Evolutionary conservation across 2,797 vertebrate genomes (phyloP), one percentile per base, ranked within the genome.

Genomic region (Avahi laniger): DNA sequence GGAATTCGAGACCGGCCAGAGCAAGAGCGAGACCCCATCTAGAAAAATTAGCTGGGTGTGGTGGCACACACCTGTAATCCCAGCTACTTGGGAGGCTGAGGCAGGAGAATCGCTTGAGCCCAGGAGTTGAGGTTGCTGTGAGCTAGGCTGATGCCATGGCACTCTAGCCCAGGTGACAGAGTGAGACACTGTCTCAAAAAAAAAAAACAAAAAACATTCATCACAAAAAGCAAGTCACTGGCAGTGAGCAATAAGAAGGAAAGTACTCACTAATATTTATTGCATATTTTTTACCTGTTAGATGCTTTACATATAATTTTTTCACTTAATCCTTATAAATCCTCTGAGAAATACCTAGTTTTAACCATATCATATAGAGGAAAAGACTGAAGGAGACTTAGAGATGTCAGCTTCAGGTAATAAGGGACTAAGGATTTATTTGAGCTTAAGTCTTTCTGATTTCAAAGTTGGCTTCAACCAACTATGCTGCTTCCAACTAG

Each of bases 381-480:
- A 79, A 30, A 8, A 93, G 46, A 91, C 54, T 76, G 63, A 82
- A 11, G 38, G 43, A 75, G 4, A 38, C 13, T 83, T 85, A 89
- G 50, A 79, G 13, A 48, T 80, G 57, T 18, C 48, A 80, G 41
- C 12, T 82, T 86, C 57, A 61, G n/a, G 17, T 86, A 57, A 52
- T 65, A 91, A 75, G 38, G 14, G 10, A 43, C 35, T 5, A 61
- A 61, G 24, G 33, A 41, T 67, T 2, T 89, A 41, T 95, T 86
- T 90, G 52, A 94, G 65, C 48, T 78, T 38, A 80, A 38, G 20
- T 61, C 18, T 94, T 89, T 94, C 50, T 54, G 41, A 92, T 86
- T 84, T 85, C 63, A 89, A 22, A 59, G 41, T 43, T 87, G 28
- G 4, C 41, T 63, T 67, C 24, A 38, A 52, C 78, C 69, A 89